Percentiles rank a stretch among this genome's conserved stretches.
Evolutionary conservation across 53 echinoderm and acorn worm genomes (phyloP).

Genomic region (Apostichopus leukothele): DNA sequence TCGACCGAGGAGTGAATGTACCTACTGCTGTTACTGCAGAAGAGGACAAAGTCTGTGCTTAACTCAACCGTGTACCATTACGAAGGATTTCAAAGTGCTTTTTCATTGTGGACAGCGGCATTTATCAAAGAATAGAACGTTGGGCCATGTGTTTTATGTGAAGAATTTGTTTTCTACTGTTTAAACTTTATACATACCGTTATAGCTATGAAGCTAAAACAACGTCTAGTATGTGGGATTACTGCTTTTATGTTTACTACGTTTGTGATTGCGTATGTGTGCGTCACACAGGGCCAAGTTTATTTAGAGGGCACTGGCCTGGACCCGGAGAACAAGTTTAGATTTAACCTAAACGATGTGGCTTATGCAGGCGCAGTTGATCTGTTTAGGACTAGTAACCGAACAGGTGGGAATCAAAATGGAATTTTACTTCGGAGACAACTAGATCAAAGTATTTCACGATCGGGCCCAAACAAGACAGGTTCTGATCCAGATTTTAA

Average conservation of each 20-base stretch:
- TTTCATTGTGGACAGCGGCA: background rate
- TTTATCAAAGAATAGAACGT: background rate
- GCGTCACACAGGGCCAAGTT: constrained; percentile 27
- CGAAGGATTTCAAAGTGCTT: background rate
- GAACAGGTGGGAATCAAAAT: background rate
- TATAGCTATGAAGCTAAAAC: constrained; percentile 31
- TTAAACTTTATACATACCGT: background rate
- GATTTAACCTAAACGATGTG: background rate
- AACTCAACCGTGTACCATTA: background rate
- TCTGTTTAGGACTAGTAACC: background rate
- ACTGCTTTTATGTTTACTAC: constrained; percentile 15
- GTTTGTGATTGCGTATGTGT: constrained; percentile 28
- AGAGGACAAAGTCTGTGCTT: too few relatives aligned
- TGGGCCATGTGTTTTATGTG: background rate
- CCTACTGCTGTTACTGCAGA: too few relatives aligned
- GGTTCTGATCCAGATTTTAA: background rate
- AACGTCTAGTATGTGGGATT: constrained; percentile 20
- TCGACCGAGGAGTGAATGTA: background rate
- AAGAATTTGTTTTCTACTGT: background rate
- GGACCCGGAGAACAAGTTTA: background rate
- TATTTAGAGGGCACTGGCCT: constrained; percentile 10
- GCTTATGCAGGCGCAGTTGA: background rate
- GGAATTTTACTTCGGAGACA: constrained; percentile 36
- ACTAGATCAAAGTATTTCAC: constrained; percentile 25
- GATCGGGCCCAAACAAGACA: constrained; percentile 19